Evolutionary conservation across 2,888 invertebrate genomes (phyloP).

Genomic region (Eristalis tenax): DNA sequence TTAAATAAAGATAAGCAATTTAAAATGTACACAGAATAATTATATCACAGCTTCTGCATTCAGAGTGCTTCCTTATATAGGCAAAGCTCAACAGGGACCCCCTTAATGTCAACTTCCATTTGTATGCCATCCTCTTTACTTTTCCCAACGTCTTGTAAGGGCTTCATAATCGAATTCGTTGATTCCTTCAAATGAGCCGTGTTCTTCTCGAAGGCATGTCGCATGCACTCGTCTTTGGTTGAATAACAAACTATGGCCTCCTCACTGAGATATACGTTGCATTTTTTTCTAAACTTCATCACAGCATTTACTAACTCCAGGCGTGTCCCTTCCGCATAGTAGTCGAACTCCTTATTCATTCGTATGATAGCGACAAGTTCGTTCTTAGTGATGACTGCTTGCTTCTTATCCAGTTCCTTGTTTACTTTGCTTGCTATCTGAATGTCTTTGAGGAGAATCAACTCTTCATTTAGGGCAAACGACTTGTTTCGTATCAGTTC

Average conservation of each 20-base stretch:
- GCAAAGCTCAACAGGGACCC: not conserved
- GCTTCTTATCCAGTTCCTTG: constrained; percentile 1
- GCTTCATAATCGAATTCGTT: constrained; percentile 9
- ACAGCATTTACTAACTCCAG: constrained; percentile 96
- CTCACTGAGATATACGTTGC: constrained; percentile 92
- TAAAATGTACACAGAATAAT: not conserved
- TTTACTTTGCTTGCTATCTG: not conserved
- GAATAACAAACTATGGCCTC: constrained; percentile 89
- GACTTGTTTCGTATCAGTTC: not conserved
- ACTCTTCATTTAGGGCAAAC: not conserved
- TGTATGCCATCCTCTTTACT: not conserved
- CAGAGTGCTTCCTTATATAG: not conserved
- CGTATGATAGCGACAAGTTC: constrained; percentile 90
- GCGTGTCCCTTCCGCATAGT: constrained; percentile 92
- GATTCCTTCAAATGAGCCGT: not conserved
- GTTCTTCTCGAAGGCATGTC: constrained; percentile 23
- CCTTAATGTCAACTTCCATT: not conserved
- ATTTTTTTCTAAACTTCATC: constrained; percentile 95
- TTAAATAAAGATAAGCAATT: not conserved
- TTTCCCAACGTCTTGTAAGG: not conserved
- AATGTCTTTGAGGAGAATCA: constrained; percentile 10
- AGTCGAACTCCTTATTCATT: constrained; percentile 85
- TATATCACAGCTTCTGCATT: not conserved
- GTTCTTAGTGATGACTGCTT: not conserved
- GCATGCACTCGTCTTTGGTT: constrained; percentile 20